Conservation (phyloP, 1,140 invertebrate species). For the roundworm (Caenorhabditis elegans) region DNA sequence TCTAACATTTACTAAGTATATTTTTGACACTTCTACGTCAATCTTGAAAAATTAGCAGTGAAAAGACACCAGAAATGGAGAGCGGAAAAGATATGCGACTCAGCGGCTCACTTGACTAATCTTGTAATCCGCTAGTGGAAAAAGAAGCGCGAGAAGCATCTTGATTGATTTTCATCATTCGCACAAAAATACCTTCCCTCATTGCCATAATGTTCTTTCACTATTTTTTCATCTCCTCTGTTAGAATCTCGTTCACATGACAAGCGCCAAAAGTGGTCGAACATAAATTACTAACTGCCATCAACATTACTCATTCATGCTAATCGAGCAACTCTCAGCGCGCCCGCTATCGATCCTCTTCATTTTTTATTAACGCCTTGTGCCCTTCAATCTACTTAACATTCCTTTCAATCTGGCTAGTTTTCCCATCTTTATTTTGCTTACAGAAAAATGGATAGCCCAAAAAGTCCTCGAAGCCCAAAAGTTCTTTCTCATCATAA, state of each 20-base stretch:
- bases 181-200: background rate
- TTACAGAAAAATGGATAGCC: constrained; percentile 27
- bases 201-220: background rate
- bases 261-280: background rate
- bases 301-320: constrained; percentile 23
- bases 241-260: background rate
- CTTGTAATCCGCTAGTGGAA: background rate
- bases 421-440: background rate
- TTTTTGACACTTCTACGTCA: no score
- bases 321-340: constrained; percentile 19
- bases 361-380: constrained; percentile 29
- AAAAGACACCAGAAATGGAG: no score
- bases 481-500: constrained; percentile 5
- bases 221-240: background rate
- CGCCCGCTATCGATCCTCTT: background rate
- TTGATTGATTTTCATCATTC: constrained; percentile 20
- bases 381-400: background rate
- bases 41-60: no score
- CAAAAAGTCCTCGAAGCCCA: constrained; percentile 28
- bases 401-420: background rate
- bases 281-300: background rate
- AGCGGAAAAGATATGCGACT: background rate
- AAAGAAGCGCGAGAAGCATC: background rate
- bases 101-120: constrained; percentile 20
- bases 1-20: no score